These are phyloP conservation scores for Alouatta palliata DNA, from an alignment of 2,113 vertebrate species.

Conservation along the genomic window DNA sequence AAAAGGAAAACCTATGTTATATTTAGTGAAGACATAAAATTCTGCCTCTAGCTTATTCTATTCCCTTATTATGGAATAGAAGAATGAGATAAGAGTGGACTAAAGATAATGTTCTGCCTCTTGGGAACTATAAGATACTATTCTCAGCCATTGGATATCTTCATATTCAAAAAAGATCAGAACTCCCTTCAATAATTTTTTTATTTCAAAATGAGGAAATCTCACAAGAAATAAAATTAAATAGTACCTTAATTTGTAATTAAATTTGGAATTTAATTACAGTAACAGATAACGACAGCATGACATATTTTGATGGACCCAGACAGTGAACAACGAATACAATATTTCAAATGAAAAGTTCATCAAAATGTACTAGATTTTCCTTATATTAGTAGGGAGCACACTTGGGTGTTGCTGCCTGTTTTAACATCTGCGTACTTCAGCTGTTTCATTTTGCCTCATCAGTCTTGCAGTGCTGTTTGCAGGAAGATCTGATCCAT, in stretches of 20 bases:
- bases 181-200: background rate
- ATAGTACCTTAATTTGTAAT: background rate
- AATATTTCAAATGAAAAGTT: background rate
- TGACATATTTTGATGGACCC: background rate
- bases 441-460: slow-evolving; percentile 22
- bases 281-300: background rate
- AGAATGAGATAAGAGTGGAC: background rate
- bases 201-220: background rate
- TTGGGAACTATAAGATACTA: background rate
- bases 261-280: background rate
- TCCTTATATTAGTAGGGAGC: background rate
- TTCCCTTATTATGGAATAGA: background rate
- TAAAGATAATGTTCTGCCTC: background rate
- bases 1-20: background rate
- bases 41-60: background rate
- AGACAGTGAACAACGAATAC: background rate
- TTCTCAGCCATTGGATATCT: background rate
- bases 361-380: background rate
- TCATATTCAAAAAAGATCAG: background rate
- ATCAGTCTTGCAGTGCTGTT: slow-evolving; percentile 34
- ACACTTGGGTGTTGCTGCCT: background rate
- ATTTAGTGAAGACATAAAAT: background rate
- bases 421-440: slow-evolving; percentile 31
- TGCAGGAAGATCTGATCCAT: background rate
- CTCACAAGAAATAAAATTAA: background rate